Evolutionary conservation across 2,113 vertebrate genomes (phyloP), one percentile per base, ranked within the genome.

Genomic region (Ceyx margarethae): DNA sequence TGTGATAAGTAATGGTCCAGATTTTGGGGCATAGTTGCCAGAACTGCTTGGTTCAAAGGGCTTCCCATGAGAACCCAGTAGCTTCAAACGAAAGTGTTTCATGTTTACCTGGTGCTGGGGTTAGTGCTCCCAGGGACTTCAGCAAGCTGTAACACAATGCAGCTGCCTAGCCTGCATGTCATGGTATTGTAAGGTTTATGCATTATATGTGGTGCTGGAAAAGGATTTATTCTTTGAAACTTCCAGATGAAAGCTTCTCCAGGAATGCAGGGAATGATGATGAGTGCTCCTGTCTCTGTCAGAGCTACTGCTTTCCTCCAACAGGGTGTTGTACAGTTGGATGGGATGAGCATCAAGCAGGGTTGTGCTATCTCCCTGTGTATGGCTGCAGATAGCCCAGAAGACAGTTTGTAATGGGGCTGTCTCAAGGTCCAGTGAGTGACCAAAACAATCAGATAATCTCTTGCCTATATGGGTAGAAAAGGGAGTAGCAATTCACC

Each of bases 401-500:
- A 76, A 93, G 78, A 8, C 46, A 81, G 54, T 31, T 46, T 42
- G 48, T 66, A 48, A 29, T 48, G 58, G 53, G 25, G 11, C 43
- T 60, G 14, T 73, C 62, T 54, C 0, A 0, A 64, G 60, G 64
- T 42, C 46, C 3, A 1, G 23, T 35, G 43, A 46, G 21, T 29
- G 80, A 25, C 35, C 58, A n/a, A 73, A 87, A 56, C 25, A 35
- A 81, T 53, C 56, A 42, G 50, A 76, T 81, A 45, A 42, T 74
- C n/a, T 78, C n/a, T 75, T 72, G 69, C 76, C 61, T 31, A 11
- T 29, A 40, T 6, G 45, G 60, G 43, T 37, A 66, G 16, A 42
- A 85, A 79, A 87, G 85, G 7, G 26, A 29, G 85, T 76, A 90
- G 25, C n/a, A 40, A 77, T 85, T 64, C 81, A 69, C 71, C 90